These are phyloP conservation scores for Epinotia ramella DNA, from an alignment of 2,888 invertebrate species.

Conservation along the genomic window DNA sequence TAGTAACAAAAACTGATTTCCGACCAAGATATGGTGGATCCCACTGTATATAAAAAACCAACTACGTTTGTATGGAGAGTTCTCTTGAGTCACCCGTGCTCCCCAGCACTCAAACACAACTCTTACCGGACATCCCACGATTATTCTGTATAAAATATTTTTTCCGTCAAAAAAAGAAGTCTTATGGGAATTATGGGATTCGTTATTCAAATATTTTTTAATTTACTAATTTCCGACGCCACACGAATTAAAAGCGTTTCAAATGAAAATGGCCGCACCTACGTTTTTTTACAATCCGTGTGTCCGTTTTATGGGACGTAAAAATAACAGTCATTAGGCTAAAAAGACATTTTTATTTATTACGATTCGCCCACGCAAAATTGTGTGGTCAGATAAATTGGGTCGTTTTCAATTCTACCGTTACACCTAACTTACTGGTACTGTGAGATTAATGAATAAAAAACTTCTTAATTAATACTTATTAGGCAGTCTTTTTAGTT, in stretches of 20 bases:
- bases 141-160: neutral
- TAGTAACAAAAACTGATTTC: too few species aligned
- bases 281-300: constrained; percentile 13
- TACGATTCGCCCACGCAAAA: constrained; percentile 10
- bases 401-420: neutral
- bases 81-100: too few species aligned
- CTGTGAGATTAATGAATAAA: too few species aligned
- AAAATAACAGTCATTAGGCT: constrained; percentile 12
- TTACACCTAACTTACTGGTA: neutral
- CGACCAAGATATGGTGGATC: too few species aligned
- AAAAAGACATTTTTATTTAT: constrained; percentile 11
- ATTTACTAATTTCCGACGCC: neutral
- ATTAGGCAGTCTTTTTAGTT: too few species aligned
- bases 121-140: too few species aligned
- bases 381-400: neutral
- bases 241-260: neutral
- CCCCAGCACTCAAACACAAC: too few species aligned
- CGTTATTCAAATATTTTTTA: neutral
- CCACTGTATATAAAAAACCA: too few species aligned
- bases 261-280: neutral
- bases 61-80: too few species aligned
- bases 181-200: neutral
- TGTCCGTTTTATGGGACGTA: constrained; percentile 13
- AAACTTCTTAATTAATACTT: too few species aligned
- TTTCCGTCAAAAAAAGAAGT: neutral